phyloP scores from a whole-genome alignment of 2,797 vertebrate species.

The Microchirus variegatus region DNA sequence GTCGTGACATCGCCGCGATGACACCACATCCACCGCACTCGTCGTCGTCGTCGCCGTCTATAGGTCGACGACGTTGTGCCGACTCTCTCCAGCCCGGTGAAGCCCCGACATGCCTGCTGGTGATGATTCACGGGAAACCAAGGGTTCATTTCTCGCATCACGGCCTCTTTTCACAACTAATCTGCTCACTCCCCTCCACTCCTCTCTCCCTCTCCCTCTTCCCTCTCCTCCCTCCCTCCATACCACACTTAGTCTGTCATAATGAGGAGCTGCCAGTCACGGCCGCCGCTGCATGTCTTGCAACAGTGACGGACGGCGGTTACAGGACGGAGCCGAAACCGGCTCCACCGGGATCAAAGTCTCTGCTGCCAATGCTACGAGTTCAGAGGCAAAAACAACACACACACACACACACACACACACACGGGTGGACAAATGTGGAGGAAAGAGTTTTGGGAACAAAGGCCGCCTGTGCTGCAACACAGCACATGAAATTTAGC shows the following conservation, averaged over 20 bases:
- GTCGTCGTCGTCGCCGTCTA: conserved; percentile 12
- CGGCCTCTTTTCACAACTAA: conserved; percentile 43
- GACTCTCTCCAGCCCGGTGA: conserved; percentile 8
- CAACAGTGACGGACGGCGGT: conserved; percentile 47
- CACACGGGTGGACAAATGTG: conserved; percentile 53
- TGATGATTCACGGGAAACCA: conserved; percentile 53
- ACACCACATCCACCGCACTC: no score
- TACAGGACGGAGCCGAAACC: conserved; percentile 53
- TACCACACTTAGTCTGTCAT: conserved; percentile 62
- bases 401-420: conserved; percentile 21
- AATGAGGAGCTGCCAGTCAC: conserved; percentile 70
- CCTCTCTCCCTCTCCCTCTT: not conserved
- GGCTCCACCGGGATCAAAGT: conserved; percentile 60
- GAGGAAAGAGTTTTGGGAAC: conserved; percentile 59
- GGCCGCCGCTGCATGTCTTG: conserved; percentile 58
- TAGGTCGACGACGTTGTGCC: conserved; percentile 6
- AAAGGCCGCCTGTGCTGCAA: conserved; percentile 62
- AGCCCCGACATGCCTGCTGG: conserved; percentile 32
- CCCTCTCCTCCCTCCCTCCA: conserved; percentile 45
- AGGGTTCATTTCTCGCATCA: conserved; percentile 44
- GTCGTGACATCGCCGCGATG: no score
- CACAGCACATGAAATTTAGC: conserved; percentile 52
- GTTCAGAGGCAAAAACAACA: conserved; percentile 16
- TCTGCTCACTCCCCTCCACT: conserved; percentile 17
- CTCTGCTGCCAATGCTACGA: conserved; percentile 57